Evolutionary conservation across 2,797 vertebrate genomes (phyloP).

Genomic region (Oreochromis mossambicus): DNA sequence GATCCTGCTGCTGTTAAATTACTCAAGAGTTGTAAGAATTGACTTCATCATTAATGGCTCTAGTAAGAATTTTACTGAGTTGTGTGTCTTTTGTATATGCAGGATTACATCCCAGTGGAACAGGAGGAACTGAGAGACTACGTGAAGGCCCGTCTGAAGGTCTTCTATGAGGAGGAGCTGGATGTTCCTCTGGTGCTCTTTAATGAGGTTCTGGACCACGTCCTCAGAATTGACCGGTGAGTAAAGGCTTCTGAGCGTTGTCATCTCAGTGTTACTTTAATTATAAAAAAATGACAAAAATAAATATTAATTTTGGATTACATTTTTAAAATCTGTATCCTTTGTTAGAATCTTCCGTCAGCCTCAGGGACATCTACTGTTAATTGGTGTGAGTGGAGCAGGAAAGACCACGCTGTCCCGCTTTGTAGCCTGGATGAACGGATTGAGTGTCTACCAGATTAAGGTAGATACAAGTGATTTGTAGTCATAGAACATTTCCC

Average conservation of each 20-base stretch:
- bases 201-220: conserved; percentile 96
- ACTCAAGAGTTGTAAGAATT: neutral
- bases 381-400: conserved; percentile 97
- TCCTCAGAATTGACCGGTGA: conserved; percentile 95
- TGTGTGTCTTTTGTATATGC: neutral
- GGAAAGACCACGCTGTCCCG: conserved; percentile 97
- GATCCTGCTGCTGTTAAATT: neutral
- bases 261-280: neutral
- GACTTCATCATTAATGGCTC: neutral
- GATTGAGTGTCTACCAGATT: conserved; percentile 97
- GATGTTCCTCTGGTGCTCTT: conserved; percentile 97
- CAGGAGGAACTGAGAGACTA: conserved; percentile 98
- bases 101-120: conserved; percentile 99
- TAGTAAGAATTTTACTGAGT: neutral
- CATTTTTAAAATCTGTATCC: neutral
- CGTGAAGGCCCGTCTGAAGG: conserved; percentile 96
- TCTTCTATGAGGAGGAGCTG: conserved; percentile 97
- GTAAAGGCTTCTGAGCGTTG: neutral
- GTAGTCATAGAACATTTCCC: neutral
- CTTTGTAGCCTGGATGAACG: conserved; percentile 99
- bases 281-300: neutral
- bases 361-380: conserved; percentile 94
- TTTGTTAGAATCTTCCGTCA: conserved; percentile 95
- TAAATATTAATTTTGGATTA: neutral
- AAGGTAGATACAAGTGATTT: conserved; percentile 78